Conservation (phyloP, 2,113 vertebrate species). For the Athene noctua region DNA sequence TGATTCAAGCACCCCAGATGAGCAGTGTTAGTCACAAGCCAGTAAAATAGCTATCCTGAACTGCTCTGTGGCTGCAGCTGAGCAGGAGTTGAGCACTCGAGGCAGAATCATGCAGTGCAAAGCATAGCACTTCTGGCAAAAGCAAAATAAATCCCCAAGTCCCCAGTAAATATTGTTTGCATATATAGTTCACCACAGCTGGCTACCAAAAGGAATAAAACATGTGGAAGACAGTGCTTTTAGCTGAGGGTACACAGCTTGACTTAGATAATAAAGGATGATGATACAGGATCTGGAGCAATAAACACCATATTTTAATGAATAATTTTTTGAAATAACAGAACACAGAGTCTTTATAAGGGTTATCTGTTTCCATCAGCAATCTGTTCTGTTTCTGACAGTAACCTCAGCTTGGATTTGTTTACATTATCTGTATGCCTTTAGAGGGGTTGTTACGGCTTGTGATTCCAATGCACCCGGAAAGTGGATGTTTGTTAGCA, state of each 20-base stretch:
- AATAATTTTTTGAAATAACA: conserved; percentile 9
- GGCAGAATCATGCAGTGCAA: neutral
- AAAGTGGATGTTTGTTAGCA: neutral
- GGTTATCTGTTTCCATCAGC: conserved; percentile 11
- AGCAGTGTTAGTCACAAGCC: neutral
- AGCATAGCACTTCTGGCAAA: neutral
- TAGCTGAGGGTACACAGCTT: neutral
- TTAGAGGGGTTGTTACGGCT: neutral
- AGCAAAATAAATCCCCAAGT: conserved; percentile 6
- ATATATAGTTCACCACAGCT: neutral
- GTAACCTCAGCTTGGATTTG: neutral
- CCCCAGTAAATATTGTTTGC: conserved; percentile 1
- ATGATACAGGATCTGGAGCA: neutral
- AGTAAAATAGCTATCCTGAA: neutral
- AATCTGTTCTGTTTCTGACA: conserved; percentile 12
- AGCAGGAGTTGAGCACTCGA: neutral
- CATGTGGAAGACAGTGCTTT: neutral
- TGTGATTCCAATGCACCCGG: neutral
- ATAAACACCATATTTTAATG: conserved; percentile 29
- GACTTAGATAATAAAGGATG: conserved; percentile 17
- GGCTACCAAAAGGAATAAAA: conserved; percentile 2
- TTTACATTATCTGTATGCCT: neutral
- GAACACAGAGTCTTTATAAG: neutral
- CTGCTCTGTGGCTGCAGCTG: neutral
- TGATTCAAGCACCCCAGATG: neutral